phyloP scores from a whole-genome alignment of 2,113 vertebrate species.

The Zonotrichia leucophrys region DNA sequence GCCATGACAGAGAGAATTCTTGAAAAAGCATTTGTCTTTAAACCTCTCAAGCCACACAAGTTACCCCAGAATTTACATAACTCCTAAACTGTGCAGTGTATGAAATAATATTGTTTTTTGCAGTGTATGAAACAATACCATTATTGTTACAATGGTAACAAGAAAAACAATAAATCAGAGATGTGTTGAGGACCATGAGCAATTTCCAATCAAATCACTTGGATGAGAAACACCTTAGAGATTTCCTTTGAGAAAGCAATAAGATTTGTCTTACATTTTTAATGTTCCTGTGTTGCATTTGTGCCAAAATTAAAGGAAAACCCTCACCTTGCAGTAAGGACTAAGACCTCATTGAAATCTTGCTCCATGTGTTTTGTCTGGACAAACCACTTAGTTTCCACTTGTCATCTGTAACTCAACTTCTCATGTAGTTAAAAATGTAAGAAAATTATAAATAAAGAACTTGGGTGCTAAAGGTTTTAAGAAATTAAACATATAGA shows the following conservation, averaged over 20 bases:
- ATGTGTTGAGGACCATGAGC: background rate
- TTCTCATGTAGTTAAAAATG: background rate
- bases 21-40: background rate
- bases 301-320: background rate
- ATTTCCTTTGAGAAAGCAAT: background rate
- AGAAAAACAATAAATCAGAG: background rate
- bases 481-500: background rate
- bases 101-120: background rate
- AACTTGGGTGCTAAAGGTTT: background rate
- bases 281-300: background rate
- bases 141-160: background rate
- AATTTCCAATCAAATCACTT: background rate
- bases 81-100: background rate
- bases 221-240: background rate
- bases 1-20: background rate
- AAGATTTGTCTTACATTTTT: background rate
- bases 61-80: background rate
- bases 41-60: background rate
- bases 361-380: rapidly evolving
- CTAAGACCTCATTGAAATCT: background rate
- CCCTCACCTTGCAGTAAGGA: background rate
- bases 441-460: background rate
- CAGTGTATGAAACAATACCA: background rate
- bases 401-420: background rate
- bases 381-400: background rate